These are phyloP conservation scores for Xiphophorus maculatus DNA, from an alignment of 2,113 vertebrate species.

Conservation along the genomic window DNA sequence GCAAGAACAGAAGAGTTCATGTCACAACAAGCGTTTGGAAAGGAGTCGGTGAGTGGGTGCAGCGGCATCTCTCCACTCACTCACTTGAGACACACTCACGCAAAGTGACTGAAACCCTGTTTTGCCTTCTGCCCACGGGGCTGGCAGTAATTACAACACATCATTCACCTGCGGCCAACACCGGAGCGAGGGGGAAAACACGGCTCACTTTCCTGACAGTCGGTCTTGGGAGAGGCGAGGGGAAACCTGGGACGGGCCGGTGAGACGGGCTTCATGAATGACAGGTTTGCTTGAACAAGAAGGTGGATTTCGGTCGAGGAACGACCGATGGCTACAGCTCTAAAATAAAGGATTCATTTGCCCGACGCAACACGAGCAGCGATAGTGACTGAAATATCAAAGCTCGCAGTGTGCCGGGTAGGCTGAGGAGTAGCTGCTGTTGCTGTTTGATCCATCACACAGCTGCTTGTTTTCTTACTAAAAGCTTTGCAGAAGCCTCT, in stretches of 20 bases:
- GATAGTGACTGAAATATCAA: slow-evolving; percentile 78
- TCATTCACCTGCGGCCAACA: slow-evolving; percentile 46
- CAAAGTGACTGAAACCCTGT: slow-evolving; percentile 45
- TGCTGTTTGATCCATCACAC: slow-evolving; percentile 70
- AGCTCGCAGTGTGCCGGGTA: slow-evolving; percentile 57
- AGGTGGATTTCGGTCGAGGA: background rate
- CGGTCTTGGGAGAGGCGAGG: slow-evolving; percentile 14
- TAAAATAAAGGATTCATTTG: slow-evolving; percentile 53
- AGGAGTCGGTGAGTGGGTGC: slow-evolving; percentile 14
- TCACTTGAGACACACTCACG: slow-evolving; percentile 15
- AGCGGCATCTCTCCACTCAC: slow-evolving; percentile 4
- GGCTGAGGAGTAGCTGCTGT: slow-evolving; percentile 59
- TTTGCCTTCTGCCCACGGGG: slow-evolving; percentile 34
- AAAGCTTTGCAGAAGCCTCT: slow-evolving; percentile 75
- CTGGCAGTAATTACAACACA: slow-evolving; percentile 51
- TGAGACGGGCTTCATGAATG: background rate
- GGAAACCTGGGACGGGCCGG: slow-evolving; percentile 17
- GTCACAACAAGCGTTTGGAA: slow-evolving; percentile 7
- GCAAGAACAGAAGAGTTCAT: background rate
- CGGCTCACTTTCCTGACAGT: slow-evolving; percentile 22
- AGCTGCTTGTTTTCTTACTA: slow-evolving; percentile 68
- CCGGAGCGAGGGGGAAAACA: slow-evolving; percentile 4
- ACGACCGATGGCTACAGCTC: slow-evolving; percentile 7
- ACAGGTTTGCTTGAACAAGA: background rate
- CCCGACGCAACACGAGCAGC: slow-evolving; percentile 43